Base-by-base conservation (phyloP, 1,140 invertebrate species). In the Ctenoplectra terminalis region DNA sequence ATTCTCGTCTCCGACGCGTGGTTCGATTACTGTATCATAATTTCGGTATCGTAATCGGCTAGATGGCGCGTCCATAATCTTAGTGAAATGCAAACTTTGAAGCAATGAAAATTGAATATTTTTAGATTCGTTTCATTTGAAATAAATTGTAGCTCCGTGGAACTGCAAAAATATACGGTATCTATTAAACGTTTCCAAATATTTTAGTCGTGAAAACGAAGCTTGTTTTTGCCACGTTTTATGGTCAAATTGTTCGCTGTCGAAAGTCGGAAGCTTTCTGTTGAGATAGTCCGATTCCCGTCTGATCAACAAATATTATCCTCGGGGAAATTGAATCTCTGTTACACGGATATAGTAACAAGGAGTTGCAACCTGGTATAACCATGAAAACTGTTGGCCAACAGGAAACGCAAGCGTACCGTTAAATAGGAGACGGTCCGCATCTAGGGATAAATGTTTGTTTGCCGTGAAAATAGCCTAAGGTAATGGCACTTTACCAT, bases 1-100 rank as follows among this genome's bases (percentile, higher is more conserved):
- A 77, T 58, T 79, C 73, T 69, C 40, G 69, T 46, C n/a, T n/a
- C 26, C 29, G 20, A 46, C 31, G 50, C 74, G 74, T 40, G 48
- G 56, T 52, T 52, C 60, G 78, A 54, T 84, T 71, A 66, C 58
- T 37, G n/a, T 58, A 34, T 40, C 40, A 9, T 9, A 9, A 4
- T 40, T 9, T 9, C 40, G 4, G 58, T 60, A 72, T 80, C 66
- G 46, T 72, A 50, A 60, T 56, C 31, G 46, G 9, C 13, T 6
- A 40, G 34, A 50, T 67, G 50, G 34, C 11, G 52, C 20, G 37
- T 3, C 5, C 23, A 23, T 8, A n/a, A n/a, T n/a, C n/a, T n/a
- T n/a, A n/a, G n/a, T n/a, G n/a, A n/a, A n/a, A n/a, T n/a, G n/a
- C n/a, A n/a, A n/a, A n/a, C n/a, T n/a, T 9, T n/a, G 17, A 26